A percentile compares a stretch with the other conserved stretches of the same genome.
These are phyloP conservation scores for Otolemur garnettii DNA, from an alignment of 2,113 vertebrate genomes.

Conservation along the genomic window DNA sequence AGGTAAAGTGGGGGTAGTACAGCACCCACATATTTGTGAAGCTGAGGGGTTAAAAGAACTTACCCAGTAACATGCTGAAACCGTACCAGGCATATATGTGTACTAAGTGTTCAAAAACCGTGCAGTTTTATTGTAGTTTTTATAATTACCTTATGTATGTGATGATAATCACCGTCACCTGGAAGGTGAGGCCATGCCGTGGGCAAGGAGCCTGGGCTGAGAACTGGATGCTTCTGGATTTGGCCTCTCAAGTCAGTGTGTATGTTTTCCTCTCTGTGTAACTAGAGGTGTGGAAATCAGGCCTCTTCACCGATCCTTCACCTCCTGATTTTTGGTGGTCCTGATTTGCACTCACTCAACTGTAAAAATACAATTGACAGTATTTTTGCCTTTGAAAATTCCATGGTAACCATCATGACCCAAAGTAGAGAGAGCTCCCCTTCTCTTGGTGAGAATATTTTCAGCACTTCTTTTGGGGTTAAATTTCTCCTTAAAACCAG, in stretches of 20 bases:
- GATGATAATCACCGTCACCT: neutral
- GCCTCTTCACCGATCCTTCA: neutral
- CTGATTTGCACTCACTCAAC: neutral
- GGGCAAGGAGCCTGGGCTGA: neutral
- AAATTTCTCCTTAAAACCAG: slow-evolving; percentile 51
- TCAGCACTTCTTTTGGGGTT: neutral
- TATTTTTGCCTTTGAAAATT: slow-evolving; percentile 39
- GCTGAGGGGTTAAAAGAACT: neutral
- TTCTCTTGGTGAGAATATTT: neutral
- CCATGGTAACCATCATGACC: neutral
- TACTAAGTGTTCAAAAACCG: neutral
- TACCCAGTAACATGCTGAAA: neutral
- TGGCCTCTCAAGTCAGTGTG: neutral
- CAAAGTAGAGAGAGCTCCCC: neutral
- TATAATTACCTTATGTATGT: neutral
- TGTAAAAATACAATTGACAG: slow-evolving; percentile 1
- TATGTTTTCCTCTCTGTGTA: neutral
- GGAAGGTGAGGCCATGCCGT: neutral
- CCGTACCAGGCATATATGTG: neutral
- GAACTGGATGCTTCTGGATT: neutral
- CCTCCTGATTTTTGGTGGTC: no score
- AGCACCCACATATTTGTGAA: neutral
- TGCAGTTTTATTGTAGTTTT: neutral
- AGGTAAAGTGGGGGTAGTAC: neutral
- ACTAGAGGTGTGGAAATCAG: neutral